phyloP scores from a whole-genome alignment of 1,140 invertebrate species.

The Capitella teleta region DNA sequence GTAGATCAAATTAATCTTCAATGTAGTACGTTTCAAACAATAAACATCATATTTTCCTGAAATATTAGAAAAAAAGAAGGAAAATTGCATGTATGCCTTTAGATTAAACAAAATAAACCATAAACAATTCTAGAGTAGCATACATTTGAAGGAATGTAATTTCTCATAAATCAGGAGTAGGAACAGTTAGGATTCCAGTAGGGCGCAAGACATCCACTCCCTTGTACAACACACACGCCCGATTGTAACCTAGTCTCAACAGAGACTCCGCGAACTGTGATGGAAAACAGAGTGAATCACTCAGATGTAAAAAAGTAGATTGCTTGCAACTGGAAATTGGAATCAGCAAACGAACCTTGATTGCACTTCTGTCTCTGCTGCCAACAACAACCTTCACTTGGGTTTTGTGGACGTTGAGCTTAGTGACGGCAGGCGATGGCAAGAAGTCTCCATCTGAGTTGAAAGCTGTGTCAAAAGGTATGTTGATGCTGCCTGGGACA shows the following conservation, averaged over 20 bases:
- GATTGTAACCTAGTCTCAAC: slow-evolving; percentile 41
- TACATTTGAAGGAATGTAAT: not conserved
- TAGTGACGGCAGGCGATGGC: slow-evolving; percentile 52
- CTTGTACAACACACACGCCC: slow-evolving; percentile 47
- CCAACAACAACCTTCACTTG: slow-evolving; percentile 64
- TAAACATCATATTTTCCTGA: no score
- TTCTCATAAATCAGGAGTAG: slow-evolving; percentile 1
- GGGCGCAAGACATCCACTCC: slow-evolving; percentile 47
- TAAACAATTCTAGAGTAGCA: slow-evolving; percentile 1
- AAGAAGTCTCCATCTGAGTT: slow-evolving; percentile 49
- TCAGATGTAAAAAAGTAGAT: not conserved
- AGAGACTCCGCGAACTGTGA: slow-evolving; percentile 47
- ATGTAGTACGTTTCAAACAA: no score
- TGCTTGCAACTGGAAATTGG: not conserved
- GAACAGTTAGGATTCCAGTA: slow-evolving; percentile 33
- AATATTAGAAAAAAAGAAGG: no score
- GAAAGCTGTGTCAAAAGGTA: slow-evolving; percentile 62
- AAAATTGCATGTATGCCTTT: no score
- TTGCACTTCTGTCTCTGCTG: slow-evolving; percentile 27
- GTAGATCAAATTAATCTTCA: no score
- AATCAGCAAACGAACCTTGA: slow-evolving; percentile 18
- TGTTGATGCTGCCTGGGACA: slow-evolving; percentile 69
- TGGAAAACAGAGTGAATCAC: slow-evolving; percentile 25
- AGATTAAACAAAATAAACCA: no score
- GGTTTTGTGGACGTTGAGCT: slow-evolving; percentile 48